These are phyloP conservation scores for Dufourea novaeangliae DNA, from an alignment of 1,140 invertebrate genomes.

Conservation along the genomic window DNA sequence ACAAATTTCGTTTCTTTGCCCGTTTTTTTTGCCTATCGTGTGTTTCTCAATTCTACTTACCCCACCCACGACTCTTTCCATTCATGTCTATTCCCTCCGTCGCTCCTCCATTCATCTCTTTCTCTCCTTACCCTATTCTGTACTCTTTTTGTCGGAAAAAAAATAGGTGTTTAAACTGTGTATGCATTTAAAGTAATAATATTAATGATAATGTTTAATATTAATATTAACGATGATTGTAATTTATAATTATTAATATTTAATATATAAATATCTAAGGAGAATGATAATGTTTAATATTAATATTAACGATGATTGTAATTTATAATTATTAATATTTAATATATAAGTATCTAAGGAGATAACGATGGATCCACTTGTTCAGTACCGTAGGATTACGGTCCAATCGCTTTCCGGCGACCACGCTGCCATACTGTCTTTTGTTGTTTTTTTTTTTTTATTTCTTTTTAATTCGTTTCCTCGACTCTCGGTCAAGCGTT, in stretches of 20 bases:
- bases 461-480: background rate
- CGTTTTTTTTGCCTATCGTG: background rate
- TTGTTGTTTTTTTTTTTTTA: background rate
- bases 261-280: slow-evolving; percentile 76
- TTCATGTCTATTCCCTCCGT: too few relatives aligned
- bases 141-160: slow-evolving; percentile 68
- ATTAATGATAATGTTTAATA: slow-evolving; percentile 74
- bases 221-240: slow-evolving; percentile 77
- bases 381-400: slow-evolving; percentile 61
- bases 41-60: too few relatives aligned
- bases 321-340: slow-evolving; percentile 80
- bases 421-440: slow-evolving; percentile 47
- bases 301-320: slow-evolving; percentile 77
- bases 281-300: slow-evolving; percentile 73
- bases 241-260: slow-evolving; percentile 80
- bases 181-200: slow-evolving; percentile 79
- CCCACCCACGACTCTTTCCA: background rate
- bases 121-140: slow-evolving; percentile 12
- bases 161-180: slow-evolving; percentile 76
- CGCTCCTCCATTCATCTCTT: slow-evolving; percentile 5
- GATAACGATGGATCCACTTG: slow-evolving; percentile 63
- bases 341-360: slow-evolving; percentile 76
- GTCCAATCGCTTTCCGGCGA: slow-evolving; percentile 59
- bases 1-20: slow-evolving; percentile 41
- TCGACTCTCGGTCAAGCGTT: background rate